Base-by-base conservation (phyloP, 2,113 vertebrate genomes). In the Nerophis lumbriciformis region DNA sequence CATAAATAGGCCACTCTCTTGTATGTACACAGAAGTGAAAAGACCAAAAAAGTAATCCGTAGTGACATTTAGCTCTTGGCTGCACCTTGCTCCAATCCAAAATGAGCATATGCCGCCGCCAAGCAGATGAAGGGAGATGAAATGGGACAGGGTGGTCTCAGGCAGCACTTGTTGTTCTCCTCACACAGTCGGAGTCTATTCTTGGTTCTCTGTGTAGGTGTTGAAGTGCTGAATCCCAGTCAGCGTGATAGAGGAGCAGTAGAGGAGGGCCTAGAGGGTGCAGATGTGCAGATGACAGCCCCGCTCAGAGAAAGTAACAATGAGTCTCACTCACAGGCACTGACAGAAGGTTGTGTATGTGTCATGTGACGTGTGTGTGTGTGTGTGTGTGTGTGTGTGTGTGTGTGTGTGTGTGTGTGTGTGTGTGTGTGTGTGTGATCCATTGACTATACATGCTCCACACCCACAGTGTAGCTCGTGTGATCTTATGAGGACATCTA, bases 191-290 rank as follows among this genome's bases (percentile, higher is more conserved):
- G 63, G 74, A 77, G 64, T 81, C 80, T 86, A 88, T 88, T 88
- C 77, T 83, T 69, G 80, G 80, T 71, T 79, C 53, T 63, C 51
- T 81, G 82, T 85, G 85, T 87, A 83, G 83, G 86, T 80, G 84
- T 82, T 83, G 77, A 82, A 85, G 79, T 85, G 83, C 83, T 87
- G 85, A 88, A 84, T 87, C 86, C 83, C 78, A 86, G 77, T 76
- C 69, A 39, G 68, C 55, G 49, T 75, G 72, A 77, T 79, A 79
- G 72, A 71, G 69, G 75, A 78, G 76, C 63, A 70, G 64, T 68
- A 71, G 66, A 74, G 76, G 74, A 6, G 21, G 19, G 21, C 8
- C 6, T 2, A 36, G 14, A 15, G 37, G 15, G 3, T 68, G 72
- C 82, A 86, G 83, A 87, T 85, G 78, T 84, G 83, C 77, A 76